These are phyloP conservation scores for Struthidea cinerea DNA, from an alignment of 2,113 vertebrate genomes.

Conservation along the genomic window DNA sequence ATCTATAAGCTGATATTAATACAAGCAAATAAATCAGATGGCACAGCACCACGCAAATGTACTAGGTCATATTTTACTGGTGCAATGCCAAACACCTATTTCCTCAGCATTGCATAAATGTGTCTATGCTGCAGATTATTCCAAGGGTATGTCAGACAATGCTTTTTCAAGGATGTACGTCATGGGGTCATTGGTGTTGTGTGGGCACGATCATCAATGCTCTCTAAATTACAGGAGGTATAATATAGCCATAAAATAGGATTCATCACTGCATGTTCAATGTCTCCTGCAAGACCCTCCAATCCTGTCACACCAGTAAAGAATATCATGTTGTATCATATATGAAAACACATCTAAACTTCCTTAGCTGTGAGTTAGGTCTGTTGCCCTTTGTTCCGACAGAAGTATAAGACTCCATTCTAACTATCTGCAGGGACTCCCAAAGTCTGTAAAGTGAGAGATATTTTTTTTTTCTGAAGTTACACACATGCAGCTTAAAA, in stretches of 20 bases:
- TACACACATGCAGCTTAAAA: background rate
- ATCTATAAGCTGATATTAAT: background rate
- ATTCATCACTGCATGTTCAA: background rate
- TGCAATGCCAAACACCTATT: background rate
- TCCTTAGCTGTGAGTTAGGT: background rate
- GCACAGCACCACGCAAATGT: background rate
- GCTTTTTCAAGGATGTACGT: background rate
- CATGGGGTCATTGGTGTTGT: background rate
- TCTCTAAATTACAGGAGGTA: background rate
- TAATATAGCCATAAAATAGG: background rate
- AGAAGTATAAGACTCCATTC: background rate
- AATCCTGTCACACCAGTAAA: background rate
- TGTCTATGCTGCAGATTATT: background rate
- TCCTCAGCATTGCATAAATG: background rate
- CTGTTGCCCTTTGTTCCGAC: background rate
- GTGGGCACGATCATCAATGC: background rate
- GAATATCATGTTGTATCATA: background rate
- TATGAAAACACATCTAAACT: background rate
- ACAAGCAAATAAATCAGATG: background rate
- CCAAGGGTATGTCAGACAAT: background rate
- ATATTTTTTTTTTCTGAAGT: background rate
- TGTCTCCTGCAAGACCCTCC: background rate
- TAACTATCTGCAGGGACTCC: background rate
- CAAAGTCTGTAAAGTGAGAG: background rate
- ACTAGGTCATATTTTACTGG: background rate